phyloP scores from a whole-genome alignment of 2,888 invertebrate species.

The Prosopocoilus inquinatus region DNA sequence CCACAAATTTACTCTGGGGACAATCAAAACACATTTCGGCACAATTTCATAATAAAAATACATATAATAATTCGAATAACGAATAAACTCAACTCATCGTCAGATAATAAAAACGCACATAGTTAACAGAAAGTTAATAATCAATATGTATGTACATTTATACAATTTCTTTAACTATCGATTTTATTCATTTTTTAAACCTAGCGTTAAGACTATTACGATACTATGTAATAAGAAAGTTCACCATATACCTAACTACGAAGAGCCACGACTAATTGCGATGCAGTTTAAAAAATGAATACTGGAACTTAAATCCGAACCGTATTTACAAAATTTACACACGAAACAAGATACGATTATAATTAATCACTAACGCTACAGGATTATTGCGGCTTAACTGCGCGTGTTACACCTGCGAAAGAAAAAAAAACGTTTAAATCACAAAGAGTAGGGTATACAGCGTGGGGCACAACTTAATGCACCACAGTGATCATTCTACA shows the following conservation, averaged over 20 bases:
- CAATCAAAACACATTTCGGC: slow-evolving; percentile 15
- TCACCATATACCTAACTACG: background rate
- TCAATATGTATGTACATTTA: slow-evolving; percentile 16
- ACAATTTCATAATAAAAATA: too few relatives aligned
- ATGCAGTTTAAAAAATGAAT: slow-evolving; percentile 14
- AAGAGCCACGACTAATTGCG: background rate
- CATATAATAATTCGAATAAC: slow-evolving; percentile 1
- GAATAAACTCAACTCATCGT: slow-evolving; percentile 14
- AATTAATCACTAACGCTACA: too few relatives aligned
- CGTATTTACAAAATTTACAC: slow-evolving; percentile 2
- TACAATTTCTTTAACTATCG: slow-evolving; percentile 8
- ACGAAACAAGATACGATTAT: background rate
- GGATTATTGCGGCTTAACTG: too few relatives aligned
- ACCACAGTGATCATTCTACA: too few relatives aligned
- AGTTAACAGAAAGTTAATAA: too few relatives aligned
- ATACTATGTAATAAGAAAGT: background rate
- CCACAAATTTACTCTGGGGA: background rate
- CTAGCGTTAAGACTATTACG: background rate
- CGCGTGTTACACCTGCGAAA: too few relatives aligned
- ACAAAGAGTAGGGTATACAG: too few relatives aligned
- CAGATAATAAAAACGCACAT: slow-evolving; percentile 10
- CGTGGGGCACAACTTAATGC: too few relatives aligned
- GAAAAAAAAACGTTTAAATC: too few relatives aligned
- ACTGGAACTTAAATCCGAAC: background rate
- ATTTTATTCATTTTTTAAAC: slow-evolving; percentile 13